Base-by-base conservation (phyloP, 2,113 vertebrate genomes). In the Myotis lucifugus region DNA sequence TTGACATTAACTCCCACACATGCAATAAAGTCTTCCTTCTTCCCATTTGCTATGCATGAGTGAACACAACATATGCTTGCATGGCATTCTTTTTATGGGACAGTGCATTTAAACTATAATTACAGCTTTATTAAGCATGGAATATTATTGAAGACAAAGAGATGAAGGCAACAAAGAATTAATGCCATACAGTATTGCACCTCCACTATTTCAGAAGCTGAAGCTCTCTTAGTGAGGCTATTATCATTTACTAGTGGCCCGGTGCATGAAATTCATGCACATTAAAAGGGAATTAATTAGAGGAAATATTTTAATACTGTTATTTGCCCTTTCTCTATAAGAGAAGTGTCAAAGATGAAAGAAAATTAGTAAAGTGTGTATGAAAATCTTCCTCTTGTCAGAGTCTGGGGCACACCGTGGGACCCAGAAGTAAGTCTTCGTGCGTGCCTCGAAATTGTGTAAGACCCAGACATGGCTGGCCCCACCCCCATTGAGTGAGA, bases 121-220 rank as follows among this genome's bases (percentile, higher is more conserved):
- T 74, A 88, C 52, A 50, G 21, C 29, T 73, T 81, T 96, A 66
- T 50, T 90, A 90, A 79, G 40, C 32, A 88, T 88, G 70, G 89
- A 87, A 84, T 54, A 46, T 85, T 42, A 88, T 92, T 83, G 78
- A 91, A 87, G 46, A 74, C 27, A 88, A 84, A 40, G 21, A 79
- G 18, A 64, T 56, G 29, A 70, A 59, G 7, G 18, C 17, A 78
- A 50, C 54, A 94, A 82, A 82, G 10, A 23, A 48, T 77, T 70
- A 70, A 52, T 56, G 34, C 10, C 6, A 86, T 27, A 2, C 1
- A n/a, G 29, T 69, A 78, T 89, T 82, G 25, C n/a, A 40, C 93
- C 32, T 91, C 40, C 29, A 67, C 86, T 29, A 83, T 92, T 82
- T 87, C 74, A 69, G 29, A 89, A 29, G 12, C 3, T 69, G 11